These are phyloP conservation scores for Tenthredo notha DNA, from an alignment of 2,888 invertebrate species.

Conservation along the genomic window DNA sequence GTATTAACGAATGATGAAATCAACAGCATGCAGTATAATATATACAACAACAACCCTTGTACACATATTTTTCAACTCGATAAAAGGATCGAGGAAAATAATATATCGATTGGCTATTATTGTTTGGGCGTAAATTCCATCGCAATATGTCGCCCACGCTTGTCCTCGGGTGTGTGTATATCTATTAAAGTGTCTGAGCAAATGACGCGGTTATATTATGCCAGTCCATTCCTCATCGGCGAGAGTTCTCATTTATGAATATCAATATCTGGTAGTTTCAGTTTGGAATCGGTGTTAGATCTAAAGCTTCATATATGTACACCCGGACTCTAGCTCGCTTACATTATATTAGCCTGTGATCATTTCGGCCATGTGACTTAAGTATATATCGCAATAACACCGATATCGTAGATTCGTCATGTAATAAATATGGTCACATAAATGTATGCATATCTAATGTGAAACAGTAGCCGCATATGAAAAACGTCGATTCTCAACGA, in stretches of 20 bases:
- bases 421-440: conserved; percentile 16
- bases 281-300: neutral
- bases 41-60: neutral
- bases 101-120: neutral
- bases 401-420: conserved; percentile 8
- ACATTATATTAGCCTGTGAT: conserved; percentile 14
- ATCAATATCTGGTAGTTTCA: conserved; percentile 15
- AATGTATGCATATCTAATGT: conserved; percentile 67
- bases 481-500: conserved; percentile 70
- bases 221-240: neutral
- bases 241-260: conserved; percentile 12
- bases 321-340: conserved; percentile 26
- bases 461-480: conserved; percentile 69
- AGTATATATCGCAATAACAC: neutral
- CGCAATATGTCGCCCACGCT: conserved; percentile 28
- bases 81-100: neutral
- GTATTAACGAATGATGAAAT: neutral
- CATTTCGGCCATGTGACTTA: neutral
- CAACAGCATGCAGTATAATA: neutral
- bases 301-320: conserved; percentile 4
- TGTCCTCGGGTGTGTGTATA: conserved; percentile 1
- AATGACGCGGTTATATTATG: neutral
- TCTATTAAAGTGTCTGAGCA: conserved; percentile 29
- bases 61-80: neutral
- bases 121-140: conserved; percentile 39